These are phyloP conservation scores for Tenrec ecaudatus DNA, from an alignment of 2,113 vertebrate genomes.

Conservation along the genomic window DNA sequence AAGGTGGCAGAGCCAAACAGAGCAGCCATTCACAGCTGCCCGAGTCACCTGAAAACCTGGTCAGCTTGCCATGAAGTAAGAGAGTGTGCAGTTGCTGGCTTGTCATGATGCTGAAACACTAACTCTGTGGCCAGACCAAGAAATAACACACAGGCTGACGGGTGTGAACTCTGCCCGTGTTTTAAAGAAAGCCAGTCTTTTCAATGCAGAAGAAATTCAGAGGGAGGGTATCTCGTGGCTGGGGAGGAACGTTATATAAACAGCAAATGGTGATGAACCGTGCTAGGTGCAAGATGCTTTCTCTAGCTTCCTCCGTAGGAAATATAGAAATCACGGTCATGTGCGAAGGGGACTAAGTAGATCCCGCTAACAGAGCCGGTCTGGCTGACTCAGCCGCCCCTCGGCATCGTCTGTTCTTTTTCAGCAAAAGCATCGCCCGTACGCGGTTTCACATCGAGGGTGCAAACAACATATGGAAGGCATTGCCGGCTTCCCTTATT, in stretches of 20 bases:
- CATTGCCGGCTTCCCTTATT: background rate
- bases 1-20: constrained; percentile 6
- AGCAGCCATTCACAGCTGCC: constrained; percentile 28
- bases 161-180: constrained; percentile 54
- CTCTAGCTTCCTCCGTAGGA: background rate
- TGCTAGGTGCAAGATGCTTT: constrained; percentile 6
- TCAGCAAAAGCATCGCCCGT: background rate
- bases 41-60: constrained; percentile 62
- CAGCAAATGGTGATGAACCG: constrained; percentile 20
- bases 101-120: constrained; percentile 65
- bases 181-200: constrained; percentile 66
- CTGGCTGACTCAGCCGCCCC: background rate
- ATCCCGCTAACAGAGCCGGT: background rate
- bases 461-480: background rate
- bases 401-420: background rate
- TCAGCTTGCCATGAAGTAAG: constrained; percentile 69
- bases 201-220: constrained; percentile 43
- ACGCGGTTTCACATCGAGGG: background rate
- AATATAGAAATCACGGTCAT: constrained; percentile 8
- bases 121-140: constrained; percentile 66
- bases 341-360: background rate
- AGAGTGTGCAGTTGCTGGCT: constrained; percentile 57
- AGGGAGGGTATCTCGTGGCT: background rate
- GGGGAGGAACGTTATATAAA: constrained; percentile 3
- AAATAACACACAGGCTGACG: constrained; percentile 77